Percentiles rank a stretch among this genome's conserved stretches.
phyloP scores from a whole-genome alignment of 2,888 invertebrate species.

The Zelleria hepariella region DNA sequence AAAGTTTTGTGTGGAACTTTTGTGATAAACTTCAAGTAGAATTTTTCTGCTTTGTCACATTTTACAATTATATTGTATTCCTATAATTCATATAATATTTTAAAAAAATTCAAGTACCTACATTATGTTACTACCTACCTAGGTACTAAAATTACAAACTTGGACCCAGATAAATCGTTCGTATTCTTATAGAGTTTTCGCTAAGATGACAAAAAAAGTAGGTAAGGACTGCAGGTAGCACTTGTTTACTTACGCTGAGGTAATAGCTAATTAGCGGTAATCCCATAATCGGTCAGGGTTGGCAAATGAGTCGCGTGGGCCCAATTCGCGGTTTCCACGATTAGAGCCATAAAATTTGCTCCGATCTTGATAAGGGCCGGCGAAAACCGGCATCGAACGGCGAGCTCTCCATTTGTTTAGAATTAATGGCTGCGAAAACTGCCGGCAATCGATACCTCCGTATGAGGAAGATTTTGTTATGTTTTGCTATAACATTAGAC shows the following conservation, averaged over 20 bases:
- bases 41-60: too few relatives aligned
- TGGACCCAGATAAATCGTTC: too few relatives aligned
- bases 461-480: background rate
- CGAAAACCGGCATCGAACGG: slow-evolving; percentile 18
- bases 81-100: too few relatives aligned
- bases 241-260: slow-evolving; percentile 15
- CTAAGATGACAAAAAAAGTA: background rate
- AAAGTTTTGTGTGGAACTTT: slow-evolving; percentile 9
- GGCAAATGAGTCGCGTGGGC: slow-evolving; percentile 62
- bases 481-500: background rate
- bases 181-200: too few relatives aligned
- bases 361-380: slow-evolving; percentile 66
- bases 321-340: slow-evolving; percentile 61
- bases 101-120: too few relatives aligned
- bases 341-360: slow-evolving; percentile 66
- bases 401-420: slow-evolving; percentile 19
- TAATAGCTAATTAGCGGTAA: slow-evolving; percentile 69
- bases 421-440: slow-evolving; percentile 20
- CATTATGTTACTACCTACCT: too few relatives aligned
- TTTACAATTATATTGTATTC: too few relatives aligned
- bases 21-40: too few relatives aligned
- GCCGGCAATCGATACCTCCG: background rate
- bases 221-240: background rate
- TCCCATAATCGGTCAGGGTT: slow-evolving; percentile 68
- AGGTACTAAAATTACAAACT: too few relatives aligned